Conservation (phyloP, 2,113 vertebrate species). For the Helogale parvula region DNA sequence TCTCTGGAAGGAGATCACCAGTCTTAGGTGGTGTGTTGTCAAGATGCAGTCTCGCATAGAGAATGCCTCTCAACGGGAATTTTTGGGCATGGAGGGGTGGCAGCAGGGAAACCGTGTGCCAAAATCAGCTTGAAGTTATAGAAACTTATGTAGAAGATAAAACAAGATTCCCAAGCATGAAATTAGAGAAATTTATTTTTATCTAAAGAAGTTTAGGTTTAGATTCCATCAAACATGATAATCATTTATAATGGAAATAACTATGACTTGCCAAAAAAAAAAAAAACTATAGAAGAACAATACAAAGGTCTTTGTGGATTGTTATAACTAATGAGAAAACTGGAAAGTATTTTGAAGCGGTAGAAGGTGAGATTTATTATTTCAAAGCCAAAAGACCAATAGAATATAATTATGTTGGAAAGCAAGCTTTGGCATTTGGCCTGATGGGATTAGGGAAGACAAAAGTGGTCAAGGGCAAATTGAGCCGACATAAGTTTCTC, state of each 20-base stretch:
- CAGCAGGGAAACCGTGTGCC: not conserved
- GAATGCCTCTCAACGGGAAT: not conserved
- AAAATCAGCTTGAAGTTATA: not conserved
- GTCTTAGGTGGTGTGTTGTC: slow-evolving; percentile 17
- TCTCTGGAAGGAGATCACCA: not conserved
- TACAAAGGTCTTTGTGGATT: not conserved
- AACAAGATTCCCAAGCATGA: slow-evolving; percentile 1
- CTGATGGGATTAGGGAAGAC: not conserved
- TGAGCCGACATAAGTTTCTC: not conserved
- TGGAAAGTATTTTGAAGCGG: not conserved
- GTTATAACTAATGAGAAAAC: not conserved
- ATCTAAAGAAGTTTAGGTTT: slow-evolving; percentile 41
- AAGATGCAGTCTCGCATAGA: not conserved
- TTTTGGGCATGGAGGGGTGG: not conserved
- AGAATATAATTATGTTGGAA: not conserved
- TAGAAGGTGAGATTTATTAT: not conserved
- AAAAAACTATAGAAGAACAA: not conserved
- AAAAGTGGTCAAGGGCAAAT: not conserved
- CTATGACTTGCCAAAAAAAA: not conserved
- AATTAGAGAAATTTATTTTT: slow-evolving; percentile 34
- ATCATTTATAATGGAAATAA: slow-evolving; percentile 9
- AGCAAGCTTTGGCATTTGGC: not conserved
- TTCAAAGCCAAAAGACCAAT: not conserved
- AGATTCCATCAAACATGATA: slow-evolving; percentile 35
- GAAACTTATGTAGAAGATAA: slow-evolving; percentile 24